Evolutionary conservation across 2,888 invertebrate species (phyloP).

Genomic region (Sepiola atlantica): DNA sequence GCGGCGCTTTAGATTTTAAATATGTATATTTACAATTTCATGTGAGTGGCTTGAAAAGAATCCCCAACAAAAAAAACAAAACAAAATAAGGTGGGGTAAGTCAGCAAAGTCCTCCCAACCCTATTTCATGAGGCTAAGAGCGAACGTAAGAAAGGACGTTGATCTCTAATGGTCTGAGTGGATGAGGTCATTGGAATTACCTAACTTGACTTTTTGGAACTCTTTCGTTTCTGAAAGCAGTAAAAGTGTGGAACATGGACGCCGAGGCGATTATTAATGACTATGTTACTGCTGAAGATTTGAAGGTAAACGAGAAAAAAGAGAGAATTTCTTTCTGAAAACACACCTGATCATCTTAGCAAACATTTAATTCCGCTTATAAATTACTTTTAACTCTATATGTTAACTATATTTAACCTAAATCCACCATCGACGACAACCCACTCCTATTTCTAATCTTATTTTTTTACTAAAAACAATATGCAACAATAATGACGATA

Average conservation of each 20-base stretch:
- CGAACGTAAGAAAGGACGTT: too few species aligned
- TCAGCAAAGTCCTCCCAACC: too few species aligned
- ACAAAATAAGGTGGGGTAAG: too few species aligned
- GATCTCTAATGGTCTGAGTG: too few species aligned
- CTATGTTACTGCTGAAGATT: conserved; percentile 52
- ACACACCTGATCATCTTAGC: not conserved
- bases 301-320: conserved; percentile 53
- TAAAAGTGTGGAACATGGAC: conserved; percentile 41
- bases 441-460: not conserved
- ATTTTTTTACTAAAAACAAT: not conserved
- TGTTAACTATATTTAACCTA: not conserved
- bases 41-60: too few species aligned
- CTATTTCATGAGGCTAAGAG: too few species aligned
- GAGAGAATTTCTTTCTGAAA: not conserved
- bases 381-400: not conserved
- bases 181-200: not conserved
- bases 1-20: too few species aligned
- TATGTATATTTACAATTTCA: too few species aligned
- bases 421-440: not conserved
- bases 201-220: not conserved
- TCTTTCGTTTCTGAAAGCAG: not conserved
- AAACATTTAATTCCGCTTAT: not conserved
- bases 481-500: not conserved
- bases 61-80: too few species aligned
- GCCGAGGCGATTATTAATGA: conserved; percentile 53